These are phyloP conservation scores for Lophotriccus pileatus DNA, from an alignment of 2,797 vertebrate genomes.

Conservation along the genomic window DNA sequence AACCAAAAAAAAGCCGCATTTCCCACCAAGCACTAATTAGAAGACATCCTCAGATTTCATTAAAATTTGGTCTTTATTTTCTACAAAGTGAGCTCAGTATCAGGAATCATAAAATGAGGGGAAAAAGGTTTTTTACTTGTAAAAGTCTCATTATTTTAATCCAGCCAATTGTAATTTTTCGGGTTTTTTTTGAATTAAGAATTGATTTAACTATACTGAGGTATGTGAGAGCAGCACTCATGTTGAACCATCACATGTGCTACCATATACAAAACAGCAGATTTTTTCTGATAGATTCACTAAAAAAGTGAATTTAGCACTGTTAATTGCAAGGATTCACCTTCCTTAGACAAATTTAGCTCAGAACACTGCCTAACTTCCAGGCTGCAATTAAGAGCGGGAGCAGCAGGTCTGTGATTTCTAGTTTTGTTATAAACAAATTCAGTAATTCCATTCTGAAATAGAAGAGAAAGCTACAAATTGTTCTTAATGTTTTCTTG, in stretches of 20 bases:
- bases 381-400: neutral
- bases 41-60: neutral
- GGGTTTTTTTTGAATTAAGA: no score
- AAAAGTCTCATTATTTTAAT: neutral
- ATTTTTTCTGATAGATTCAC: neutral
- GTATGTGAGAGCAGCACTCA: neutral
- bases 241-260: neutral
- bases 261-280: neutral
- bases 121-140: rapidly evolving
- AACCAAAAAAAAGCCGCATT: rapidly evolving
- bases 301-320: neutral
- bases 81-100: neutral
- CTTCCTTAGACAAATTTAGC: neutral
- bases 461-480: neutral
- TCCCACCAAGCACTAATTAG: neutral
- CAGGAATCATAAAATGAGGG: neutral
- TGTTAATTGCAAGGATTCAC: constrained; percentile 8
- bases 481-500: neutral
- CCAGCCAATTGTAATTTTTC: neutral
- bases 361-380: neutral
- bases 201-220: neutral
- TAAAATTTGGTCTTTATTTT: neutral
- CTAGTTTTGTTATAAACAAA: neutral
- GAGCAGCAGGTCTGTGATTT: neutral
- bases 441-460: neutral